These are phyloP conservation scores for Pipra filicauda DNA, from an alignment of 2,113 vertebrate genomes.

Conservation along the genomic window DNA sequence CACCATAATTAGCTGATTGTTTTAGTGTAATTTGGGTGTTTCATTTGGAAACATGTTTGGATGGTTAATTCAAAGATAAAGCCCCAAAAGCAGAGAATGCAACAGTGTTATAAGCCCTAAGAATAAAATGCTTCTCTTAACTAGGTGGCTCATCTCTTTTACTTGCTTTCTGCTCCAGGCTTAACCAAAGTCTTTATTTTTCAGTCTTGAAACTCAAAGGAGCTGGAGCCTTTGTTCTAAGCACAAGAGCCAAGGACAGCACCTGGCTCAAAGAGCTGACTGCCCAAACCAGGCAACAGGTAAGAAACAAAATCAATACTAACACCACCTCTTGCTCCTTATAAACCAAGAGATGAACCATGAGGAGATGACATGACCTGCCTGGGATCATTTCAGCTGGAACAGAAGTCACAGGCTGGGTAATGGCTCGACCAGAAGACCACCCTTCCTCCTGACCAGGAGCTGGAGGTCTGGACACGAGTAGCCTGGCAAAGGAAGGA, in stretches of 20 bases:
- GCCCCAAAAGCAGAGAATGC: not conserved
- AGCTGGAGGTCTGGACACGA: not conserved
- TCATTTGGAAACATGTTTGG: not conserved
- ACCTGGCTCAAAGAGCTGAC: not conserved
- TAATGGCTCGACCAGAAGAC: not conserved
- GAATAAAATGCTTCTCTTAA: not conserved
- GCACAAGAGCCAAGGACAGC: not conserved
- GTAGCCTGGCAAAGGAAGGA: not conserved
- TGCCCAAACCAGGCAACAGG: not conserved
- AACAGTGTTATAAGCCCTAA: not conserved
- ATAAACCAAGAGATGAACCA: not conserved
- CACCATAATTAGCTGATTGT: constrained; percentile 2
- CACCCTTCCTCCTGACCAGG: not conserved
- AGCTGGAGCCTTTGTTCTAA: not conserved
- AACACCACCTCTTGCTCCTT: not conserved
- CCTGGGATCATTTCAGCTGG: not conserved
- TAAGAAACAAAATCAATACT: not conserved
- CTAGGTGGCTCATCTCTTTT: not conserved
- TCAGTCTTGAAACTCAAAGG: not conserved
- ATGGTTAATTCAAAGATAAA: not conserved
- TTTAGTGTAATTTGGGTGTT: not conserved
- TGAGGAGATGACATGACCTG: not conserved
- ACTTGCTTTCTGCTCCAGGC: not conserved
- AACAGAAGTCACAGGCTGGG: not conserved
- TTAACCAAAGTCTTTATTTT: not conserved